Percentiles rank a stretch among this genome's conserved stretches.
Evolutionary conservation across 30 jellyfish, hydroid and myxozoan genomes (phyloP).

Genomic region (Clytia hemisphaerica): DNA sequence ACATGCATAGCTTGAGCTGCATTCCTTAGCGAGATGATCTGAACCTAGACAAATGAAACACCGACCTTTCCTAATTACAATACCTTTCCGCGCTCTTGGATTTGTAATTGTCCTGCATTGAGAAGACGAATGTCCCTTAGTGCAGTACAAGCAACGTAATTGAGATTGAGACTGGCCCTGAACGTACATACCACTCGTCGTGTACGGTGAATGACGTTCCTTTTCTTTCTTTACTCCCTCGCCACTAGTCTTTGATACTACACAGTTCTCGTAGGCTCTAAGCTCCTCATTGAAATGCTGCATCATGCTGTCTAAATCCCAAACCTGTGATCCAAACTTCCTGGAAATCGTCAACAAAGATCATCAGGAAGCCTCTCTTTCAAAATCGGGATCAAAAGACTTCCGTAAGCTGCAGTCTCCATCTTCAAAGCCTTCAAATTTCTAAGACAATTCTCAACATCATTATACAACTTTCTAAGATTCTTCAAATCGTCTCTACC

Average conservation of each 20-base stretch:
- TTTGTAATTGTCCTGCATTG: neutral
- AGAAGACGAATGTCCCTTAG: neutral
- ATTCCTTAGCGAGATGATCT: no score
- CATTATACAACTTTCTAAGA: constrained; percentile 4
- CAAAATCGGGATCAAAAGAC: neutral
- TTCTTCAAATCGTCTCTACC: constrained; percentile 11
- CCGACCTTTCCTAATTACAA: no score
- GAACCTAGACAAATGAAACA: no score
- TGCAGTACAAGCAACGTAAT: neutral
- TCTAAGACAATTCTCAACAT: constrained; percentile 3
- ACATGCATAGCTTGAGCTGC: no score
- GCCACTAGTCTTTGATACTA: no score
- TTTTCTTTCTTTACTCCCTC: no score
- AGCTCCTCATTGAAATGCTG: constrained; percentile 5
- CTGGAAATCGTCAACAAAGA: neutral
- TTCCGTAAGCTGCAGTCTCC: neutral
- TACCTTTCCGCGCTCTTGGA: neutral
- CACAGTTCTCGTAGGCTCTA: neutral
- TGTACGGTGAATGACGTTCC: no score
- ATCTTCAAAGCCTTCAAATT: neutral
- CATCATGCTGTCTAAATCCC: constrained; percentile 7
- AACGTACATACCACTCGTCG: no score
- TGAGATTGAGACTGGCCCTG: no score
- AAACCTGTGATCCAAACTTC: constrained; percentile 6
- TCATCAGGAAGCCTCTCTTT: constrained; percentile 19